A percentile compares a stretch with the other conserved stretches of the same genome.
phyloP scores from a whole-genome alignment of 2,113 vertebrate genomes.

The Anguilla rostrata region DNA sequence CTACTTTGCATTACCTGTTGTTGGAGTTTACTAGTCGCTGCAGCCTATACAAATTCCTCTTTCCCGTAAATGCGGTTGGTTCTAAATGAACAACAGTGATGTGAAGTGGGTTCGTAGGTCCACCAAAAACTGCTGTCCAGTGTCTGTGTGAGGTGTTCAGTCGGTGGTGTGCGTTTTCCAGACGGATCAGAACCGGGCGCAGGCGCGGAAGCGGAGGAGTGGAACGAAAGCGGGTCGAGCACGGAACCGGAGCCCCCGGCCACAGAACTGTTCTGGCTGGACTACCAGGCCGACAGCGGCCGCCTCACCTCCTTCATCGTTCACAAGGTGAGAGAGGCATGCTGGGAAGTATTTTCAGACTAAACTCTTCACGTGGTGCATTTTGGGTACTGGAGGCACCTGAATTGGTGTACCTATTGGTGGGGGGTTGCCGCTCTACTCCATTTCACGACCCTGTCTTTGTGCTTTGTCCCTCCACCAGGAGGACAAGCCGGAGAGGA shows the following conservation, averaged over 20 bases:
- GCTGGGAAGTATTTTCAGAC: not conserved
- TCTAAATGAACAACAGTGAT: no score
- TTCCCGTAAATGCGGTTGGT: no score
- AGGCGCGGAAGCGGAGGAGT: conserved; percentile 69
- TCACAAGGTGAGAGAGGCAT: conserved; percentile 72
- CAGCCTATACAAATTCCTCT: no score
- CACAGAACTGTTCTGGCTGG: conserved; percentile 86
- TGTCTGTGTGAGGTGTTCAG: not conserved
- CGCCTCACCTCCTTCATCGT: conserved; percentile 81
- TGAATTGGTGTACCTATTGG: not conserved
- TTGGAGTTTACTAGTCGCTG: no score
- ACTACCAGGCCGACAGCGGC: conserved; percentile 85
- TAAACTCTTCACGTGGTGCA: not conserved
- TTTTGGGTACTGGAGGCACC: not conserved
- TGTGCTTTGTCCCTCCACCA: conserved; percentile 42
- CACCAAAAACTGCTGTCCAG: no score
- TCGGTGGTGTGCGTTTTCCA: conserved; percentile 41
- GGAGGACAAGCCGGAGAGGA: conserved; percentile 79
- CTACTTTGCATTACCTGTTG: no score
- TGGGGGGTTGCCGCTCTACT: not conserved
- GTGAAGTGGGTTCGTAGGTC: no score
- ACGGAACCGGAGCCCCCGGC: conserved; percentile 71
- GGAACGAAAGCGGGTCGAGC: conserved; percentile 74
- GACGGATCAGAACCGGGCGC: conserved; percentile 60
- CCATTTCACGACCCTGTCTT: no score